Evolutionary conservation across 2,888 invertebrate genomes (phyloP).

Genomic region (Macaria notata): DNA sequence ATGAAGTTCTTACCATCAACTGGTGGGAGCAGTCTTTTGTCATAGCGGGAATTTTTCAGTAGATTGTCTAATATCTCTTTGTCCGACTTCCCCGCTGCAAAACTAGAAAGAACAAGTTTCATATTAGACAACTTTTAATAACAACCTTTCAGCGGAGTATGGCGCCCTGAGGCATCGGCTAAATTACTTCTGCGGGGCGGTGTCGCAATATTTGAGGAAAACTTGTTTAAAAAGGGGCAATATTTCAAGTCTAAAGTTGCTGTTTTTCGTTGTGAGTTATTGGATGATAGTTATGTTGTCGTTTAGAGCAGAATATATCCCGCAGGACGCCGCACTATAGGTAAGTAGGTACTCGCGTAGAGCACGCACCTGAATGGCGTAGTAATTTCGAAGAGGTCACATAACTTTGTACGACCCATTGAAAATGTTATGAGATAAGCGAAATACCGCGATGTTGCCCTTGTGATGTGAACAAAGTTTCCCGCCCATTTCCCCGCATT

Average conservation of each 20-base stretch:
- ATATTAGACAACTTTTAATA: constrained; percentile 25
- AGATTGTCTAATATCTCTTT: constrained; percentile 96
- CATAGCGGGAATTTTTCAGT: constrained; percentile 93
- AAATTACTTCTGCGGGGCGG: constrained; percentile 6
- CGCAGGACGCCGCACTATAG: neutral
- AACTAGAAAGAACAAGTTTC: constrained; percentile 81
- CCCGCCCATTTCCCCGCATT: neutral
- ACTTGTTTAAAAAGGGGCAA: neutral
- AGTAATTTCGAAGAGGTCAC: constrained; percentile 8
- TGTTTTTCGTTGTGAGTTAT: too few relatives aligned
- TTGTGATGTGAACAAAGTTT: neutral
- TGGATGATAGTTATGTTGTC: too few relatives aligned
- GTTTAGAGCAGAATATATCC: neutral
- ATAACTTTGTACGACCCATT: constrained; percentile 3
- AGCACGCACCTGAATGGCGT: constrained; percentile 1
- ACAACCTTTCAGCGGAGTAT: constrained; percentile 10
- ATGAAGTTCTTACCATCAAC: constrained; percentile 86
- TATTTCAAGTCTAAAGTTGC: neutral
- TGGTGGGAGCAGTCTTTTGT: constrained; percentile 95
- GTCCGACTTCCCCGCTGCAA: constrained; percentile 95
- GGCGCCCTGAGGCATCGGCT: constrained; percentile 4
- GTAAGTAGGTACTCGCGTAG: neutral
- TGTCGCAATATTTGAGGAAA: neutral
- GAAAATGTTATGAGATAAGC: constrained; percentile 11
- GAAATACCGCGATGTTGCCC: neutral